phyloP scores from a whole-genome alignment of 2,888 invertebrate genomes.

The Habrosyne pyritoides region DNA sequence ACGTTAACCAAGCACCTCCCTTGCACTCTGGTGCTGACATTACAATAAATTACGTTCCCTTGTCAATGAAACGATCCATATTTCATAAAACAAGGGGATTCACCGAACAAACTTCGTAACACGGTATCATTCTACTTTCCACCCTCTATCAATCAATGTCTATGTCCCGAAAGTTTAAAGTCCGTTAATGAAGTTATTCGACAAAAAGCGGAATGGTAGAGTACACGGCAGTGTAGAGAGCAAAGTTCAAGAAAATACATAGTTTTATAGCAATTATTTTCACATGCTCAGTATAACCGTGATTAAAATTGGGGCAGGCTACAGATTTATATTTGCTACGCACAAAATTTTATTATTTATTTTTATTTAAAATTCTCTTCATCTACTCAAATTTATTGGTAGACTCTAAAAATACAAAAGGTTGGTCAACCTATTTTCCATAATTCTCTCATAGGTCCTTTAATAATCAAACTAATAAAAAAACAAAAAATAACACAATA shows the following conservation, averaged over 20 bases:
- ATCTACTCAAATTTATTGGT: too few species aligned
- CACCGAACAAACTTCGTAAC: slow-evolving; percentile 43
- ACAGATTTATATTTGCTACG: too few species aligned
- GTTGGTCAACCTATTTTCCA: too few species aligned
- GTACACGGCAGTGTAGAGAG: background rate
- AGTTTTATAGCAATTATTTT: too few species aligned
- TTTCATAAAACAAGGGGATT: slow-evolving; percentile 75
- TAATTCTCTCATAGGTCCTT: too few species aligned
- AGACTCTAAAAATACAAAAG: too few species aligned
- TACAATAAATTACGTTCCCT: slow-evolving; percentile 73
- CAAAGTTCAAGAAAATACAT: background rate
- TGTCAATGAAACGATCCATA: slow-evolving; percentile 68
- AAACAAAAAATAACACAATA: too few species aligned
- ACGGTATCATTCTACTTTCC: slow-evolving; percentile 35
- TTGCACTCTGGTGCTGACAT: slow-evolving; percentile 56
- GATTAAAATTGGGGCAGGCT: too few species aligned
- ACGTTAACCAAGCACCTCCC: slow-evolving; percentile 30
- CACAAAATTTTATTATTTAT: too few species aligned
- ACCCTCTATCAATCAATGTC: slow-evolving; percentile 55
- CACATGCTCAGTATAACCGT: too few species aligned
- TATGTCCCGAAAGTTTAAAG: slow-evolving; percentile 31
- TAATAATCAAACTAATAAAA: too few species aligned
- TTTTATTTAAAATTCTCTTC: too few species aligned
- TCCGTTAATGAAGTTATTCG: slow-evolving; percentile 39
- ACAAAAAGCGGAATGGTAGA: slow-evolving; percentile 11